Percentiles rank a stretch among this genome's conserved stretches.
Evolutionary conservation across 2,888 invertebrate species (phyloP).

Genomic region (Acanthacorydalis orientalis): DNA sequence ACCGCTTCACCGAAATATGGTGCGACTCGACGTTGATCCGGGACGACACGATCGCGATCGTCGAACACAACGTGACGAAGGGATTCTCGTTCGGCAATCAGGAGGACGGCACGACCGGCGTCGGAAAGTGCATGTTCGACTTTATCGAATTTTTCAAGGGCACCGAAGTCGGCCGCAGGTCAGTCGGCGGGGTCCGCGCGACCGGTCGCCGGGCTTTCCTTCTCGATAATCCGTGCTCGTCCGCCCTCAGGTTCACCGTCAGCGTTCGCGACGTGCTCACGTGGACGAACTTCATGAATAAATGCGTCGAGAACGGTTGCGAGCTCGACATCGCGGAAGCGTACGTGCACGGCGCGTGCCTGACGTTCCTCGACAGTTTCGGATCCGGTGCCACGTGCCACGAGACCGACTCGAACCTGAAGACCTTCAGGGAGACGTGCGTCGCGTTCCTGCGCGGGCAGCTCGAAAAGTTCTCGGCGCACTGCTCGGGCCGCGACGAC

Average conservation of each 20-base stretch:
- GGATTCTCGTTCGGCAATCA: constrained; percentile 36
- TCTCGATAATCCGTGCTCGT: no score
- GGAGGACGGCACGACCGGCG: constrained; percentile 33
- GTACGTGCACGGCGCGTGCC: constrained; percentile 77
- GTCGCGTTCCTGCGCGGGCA: constrained; percentile 37
- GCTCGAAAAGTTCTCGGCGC: constrained; percentile 20
- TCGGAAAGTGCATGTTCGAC: constrained; percentile 58
- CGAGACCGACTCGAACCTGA: constrained; percentile 39
- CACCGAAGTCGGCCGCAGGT: constrained; percentile 50
- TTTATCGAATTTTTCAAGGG: constrained; percentile 63
- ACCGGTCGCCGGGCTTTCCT: background rate
- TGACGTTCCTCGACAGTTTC: constrained; percentile 82
- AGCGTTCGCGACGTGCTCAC: constrained; percentile 85
- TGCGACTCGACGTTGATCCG: constrained; percentile 60
- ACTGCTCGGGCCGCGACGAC: constrained; percentile 6
- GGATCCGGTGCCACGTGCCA: constrained; percentile 67
- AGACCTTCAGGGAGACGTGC: constrained; percentile 29
- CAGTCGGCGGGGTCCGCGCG: constrained; percentile 8
- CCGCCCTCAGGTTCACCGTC: constrained; percentile 53
- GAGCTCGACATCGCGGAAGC: constrained; percentile 38
- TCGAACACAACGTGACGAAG: constrained; percentile 47
- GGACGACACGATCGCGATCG: constrained; percentile 62
- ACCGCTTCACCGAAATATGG: constrained; percentile 99
- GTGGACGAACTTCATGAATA: constrained; percentile 83
- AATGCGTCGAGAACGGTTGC: constrained; percentile 23